Conservation (phyloP, 2,888 invertebrate species). For the Dichetophora obliterata region DNA sequence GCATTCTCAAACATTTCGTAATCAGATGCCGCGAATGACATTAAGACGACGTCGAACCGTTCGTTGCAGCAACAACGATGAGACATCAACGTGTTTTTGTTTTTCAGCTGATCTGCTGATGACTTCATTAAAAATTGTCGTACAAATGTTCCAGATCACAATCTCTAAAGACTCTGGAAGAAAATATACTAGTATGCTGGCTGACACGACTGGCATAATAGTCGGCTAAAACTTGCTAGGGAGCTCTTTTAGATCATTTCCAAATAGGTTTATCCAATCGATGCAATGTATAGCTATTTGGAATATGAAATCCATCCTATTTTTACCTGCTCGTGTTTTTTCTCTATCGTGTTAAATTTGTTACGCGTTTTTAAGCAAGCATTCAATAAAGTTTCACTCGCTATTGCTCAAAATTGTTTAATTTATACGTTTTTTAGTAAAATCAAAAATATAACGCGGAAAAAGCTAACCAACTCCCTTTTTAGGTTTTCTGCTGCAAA, state of each 20-base stretch:
- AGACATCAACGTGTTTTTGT: slow-evolving; percentile 17
- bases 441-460: slow-evolving; percentile 9
- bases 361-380: neutral
- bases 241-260: neutral
- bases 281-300: neutral
- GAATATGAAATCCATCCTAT: neutral
- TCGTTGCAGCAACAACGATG: neutral
- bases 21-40: slow-evolving; percentile 31
- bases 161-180: neutral
- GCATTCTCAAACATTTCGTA: slow-evolving; percentile 44
- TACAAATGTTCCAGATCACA: neutral
- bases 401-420: neutral
- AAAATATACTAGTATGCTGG: too few relatives aligned
- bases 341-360: neutral
- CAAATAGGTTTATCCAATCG: neutral
- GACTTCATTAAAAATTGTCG: slow-evolving; percentile 10
- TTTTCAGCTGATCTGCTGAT: neutral
- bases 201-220: too few relatives aligned
- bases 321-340: neutral
- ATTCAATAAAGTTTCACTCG: neutral
- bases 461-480: slow-evolving; percentile 32
- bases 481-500: slow-evolving; percentile 19
- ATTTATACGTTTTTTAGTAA: slow-evolving; percentile 4
- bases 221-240: too few relatives aligned
- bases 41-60: neutral